These are phyloP conservation scores for Sebastes dallii DNA, from an alignment of 2,797 vertebrate species.

Conservation along the genomic window DNA sequence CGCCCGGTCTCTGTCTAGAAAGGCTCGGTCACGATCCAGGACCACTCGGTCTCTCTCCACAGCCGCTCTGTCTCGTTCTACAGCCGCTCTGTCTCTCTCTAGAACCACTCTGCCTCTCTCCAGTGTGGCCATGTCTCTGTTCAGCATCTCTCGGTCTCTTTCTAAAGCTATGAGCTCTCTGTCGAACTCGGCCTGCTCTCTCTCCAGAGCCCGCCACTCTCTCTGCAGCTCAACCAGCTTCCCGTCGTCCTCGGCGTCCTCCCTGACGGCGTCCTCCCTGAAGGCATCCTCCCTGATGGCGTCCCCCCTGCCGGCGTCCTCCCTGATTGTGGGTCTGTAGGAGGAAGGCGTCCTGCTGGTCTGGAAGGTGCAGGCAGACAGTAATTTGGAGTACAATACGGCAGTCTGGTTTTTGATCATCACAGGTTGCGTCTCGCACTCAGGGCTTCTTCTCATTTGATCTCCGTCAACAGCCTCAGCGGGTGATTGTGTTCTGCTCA, in stretches of 20 bases:
- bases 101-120: not conserved
- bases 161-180: conserved; percentile 31
- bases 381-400: not conserved
- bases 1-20: conserved; percentile 61
- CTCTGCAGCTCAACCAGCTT: not conserved
- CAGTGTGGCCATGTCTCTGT: not conserved
- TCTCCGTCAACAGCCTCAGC: not conserved
- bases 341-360: not conserved
- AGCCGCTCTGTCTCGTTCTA: conserved; percentile 33
- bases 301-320: not conserved
- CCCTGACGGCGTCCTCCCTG: too few species aligned
- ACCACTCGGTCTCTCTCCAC: conserved; percentile 62
- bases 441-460: not conserved
- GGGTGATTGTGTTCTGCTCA: not conserved
- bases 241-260: not conserved
- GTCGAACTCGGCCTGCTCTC: conserved; percentile 23
- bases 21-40: conserved; percentile 45
- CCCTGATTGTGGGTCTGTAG: not conserved
- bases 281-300: too few species aligned
- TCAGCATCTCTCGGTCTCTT: conserved; percentile 18
- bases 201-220: conserved; percentile 18
- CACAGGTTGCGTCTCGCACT: not conserved
- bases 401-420: not conserved
- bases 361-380: not conserved
- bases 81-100: not conserved